Evolutionary conservation across 2,113 vertebrate species (phyloP).

Genomic region (Emydura subglobosa): DNA sequence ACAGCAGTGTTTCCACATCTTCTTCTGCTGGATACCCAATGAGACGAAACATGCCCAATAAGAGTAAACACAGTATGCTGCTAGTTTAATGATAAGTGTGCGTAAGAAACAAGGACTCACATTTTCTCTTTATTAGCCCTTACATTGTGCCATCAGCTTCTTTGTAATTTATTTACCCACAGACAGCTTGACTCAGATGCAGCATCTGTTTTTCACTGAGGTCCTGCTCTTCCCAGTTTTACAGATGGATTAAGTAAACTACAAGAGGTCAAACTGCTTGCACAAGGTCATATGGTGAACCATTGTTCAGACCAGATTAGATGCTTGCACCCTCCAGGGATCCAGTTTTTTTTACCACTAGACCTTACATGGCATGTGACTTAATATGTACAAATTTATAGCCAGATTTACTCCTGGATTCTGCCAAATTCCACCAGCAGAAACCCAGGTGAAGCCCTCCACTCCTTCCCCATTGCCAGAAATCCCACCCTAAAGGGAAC

Average conservation of each 20-base stretch:
- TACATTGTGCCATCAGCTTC: slow-evolving; percentile 2
- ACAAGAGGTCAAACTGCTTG: background rate
- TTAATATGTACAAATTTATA: background rate
- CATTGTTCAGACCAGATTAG: slow-evolving; percentile 40
- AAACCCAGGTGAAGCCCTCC: background rate
- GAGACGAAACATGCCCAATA: slow-evolving; percentile 40
- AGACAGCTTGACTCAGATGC: background rate
- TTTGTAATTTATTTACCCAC: slow-evolving; percentile 40
- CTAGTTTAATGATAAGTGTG: slow-evolving; percentile 49
- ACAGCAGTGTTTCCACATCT: slow-evolving; percentile 16
- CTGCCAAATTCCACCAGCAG: background rate
- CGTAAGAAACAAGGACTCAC: slow-evolving; percentile 27
- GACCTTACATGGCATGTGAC: slow-evolving; percentile 1
- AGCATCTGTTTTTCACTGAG: background rate
- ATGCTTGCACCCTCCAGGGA: background rate
- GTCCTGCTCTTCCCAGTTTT: slow-evolving; percentile 37
- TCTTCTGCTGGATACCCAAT: slow-evolving; percentile 46
- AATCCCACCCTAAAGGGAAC: background rate
- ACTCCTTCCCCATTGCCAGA: background rate
- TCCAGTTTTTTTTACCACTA: slow-evolving; percentile 29
- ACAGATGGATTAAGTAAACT: slow-evolving; percentile 38
- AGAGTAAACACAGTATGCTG: slow-evolving; percentile 21
- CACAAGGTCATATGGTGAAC: background rate
- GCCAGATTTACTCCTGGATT: background rate
- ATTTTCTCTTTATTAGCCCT: slow-evolving; percentile 47